A percentile compares a stretch with the other conserved stretches of the same genome.
phyloP scores from a whole-genome alignment of 2,113 vertebrate genomes.

The Suncus etruscus region DNA sequence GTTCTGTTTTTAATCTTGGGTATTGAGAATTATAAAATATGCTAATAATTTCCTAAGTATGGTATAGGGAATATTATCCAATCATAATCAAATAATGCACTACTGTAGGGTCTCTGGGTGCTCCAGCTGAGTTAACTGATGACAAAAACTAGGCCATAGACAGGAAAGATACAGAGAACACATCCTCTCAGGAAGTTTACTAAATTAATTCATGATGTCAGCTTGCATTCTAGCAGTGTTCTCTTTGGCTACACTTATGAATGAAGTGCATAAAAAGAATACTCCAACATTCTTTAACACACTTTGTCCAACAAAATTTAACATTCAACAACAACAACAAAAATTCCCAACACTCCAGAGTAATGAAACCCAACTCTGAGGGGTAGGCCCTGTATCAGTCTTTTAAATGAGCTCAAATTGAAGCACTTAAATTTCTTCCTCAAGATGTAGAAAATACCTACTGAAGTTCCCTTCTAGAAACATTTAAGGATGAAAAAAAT shows the following conservation, averaged over 20 bases:
- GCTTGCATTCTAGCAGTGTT: conserved; percentile 20
- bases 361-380: not conserved
- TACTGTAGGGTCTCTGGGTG: not conserved
- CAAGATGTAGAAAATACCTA: not conserved
- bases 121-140: conserved; percentile 9
- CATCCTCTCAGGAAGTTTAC: conserved; percentile 21
- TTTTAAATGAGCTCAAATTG: not conserved
- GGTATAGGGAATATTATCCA: conserved; percentile 17
- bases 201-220: conserved; percentile 18
- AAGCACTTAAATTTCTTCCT: not conserved
- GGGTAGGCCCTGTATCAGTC: not conserved
- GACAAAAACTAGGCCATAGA: conserved; percentile 43
- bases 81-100: conserved; percentile 60
- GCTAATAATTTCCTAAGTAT: conserved; percentile 44
- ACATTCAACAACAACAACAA: too few relatives aligned
- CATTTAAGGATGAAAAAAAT: not conserved
- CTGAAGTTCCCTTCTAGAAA: conserved; percentile 40
- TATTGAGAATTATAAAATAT: conserved; percentile 47
- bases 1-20: conserved; percentile 44
- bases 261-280: not conserved
- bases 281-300: not conserved
- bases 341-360: not conserved
- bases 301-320: too few relatives aligned
- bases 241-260: not conserved
- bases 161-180: not conserved